These are phyloP conservation scores for Aphelenchoides besseyi DNA, from an alignment of 1,140 invertebrate genomes.

Conservation along the genomic window DNA sequence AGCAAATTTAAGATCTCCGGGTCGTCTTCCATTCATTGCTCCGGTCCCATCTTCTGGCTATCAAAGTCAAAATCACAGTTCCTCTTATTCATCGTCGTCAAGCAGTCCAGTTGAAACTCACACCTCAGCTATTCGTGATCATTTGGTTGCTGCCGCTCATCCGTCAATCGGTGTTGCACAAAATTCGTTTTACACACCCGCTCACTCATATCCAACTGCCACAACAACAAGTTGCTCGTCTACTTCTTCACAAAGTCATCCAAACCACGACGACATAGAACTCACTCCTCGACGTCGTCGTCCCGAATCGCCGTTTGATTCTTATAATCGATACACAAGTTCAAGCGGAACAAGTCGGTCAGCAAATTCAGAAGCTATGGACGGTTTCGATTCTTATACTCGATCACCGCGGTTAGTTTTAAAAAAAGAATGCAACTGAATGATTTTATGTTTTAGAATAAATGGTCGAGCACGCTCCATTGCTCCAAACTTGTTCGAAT, in stretches of 20 bases:
- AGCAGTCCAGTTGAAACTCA: slow-evolving; percentile 31
- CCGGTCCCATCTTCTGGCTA: slow-evolving; percentile 45
- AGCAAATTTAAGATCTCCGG: not conserved
- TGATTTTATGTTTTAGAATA: not conserved
- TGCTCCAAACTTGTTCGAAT: not conserved
- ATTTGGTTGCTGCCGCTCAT: slow-evolving; percentile 14
- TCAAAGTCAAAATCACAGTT: slow-evolving; percentile 51
- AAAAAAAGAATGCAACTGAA: not conserved
- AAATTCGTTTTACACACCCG: slow-evolving; percentile 15
- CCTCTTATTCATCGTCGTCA: slow-evolving; percentile 24
- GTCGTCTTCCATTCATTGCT: not conserved
- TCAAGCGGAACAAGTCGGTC: slow-evolving; percentile 5
- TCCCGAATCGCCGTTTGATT: not conserved
- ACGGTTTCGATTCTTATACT: slow-evolving; percentile 15
- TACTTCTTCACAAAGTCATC: slow-evolving; percentile 5
- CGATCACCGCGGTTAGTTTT: slow-evolving; percentile 2
- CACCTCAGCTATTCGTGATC: not conserved
- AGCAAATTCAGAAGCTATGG: not conserved
- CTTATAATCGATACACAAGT: slow-evolving; percentile 17
- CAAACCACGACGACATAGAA: not conserved
- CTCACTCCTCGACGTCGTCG: not conserved
- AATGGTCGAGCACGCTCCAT: not conserved
- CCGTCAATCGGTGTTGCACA: not conserved
- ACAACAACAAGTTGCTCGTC: slow-evolving; percentile 26
- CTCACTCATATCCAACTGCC: slow-evolving; percentile 21